Evolutionary conservation across 2,797 vertebrate species (phyloP).

Genomic region (Moxostoma hubbsi): DNA sequence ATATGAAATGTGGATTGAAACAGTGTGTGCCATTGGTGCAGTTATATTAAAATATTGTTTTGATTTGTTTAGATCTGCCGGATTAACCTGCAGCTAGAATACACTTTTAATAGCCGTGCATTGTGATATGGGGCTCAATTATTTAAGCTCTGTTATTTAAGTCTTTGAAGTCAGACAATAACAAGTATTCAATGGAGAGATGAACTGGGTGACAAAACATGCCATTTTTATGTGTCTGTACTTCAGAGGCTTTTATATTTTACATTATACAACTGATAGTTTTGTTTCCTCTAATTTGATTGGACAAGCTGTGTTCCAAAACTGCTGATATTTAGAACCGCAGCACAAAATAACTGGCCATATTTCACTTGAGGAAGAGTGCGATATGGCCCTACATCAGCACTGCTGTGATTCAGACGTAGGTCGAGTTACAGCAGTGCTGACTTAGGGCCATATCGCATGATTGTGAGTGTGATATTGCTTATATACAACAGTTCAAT

Average conservation of each 20-base stretch:
- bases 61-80: slow-evolving; percentile 64
- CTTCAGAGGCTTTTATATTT: slow-evolving; percentile 28
- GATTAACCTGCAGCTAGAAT: slow-evolving; percentile 72
- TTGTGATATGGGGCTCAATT: slow-evolving; percentile 69
- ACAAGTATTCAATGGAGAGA: slow-evolving; percentile 57
- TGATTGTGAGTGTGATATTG: too few species aligned
- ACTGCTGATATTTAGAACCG: too few species aligned
- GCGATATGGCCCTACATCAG: too few species aligned
- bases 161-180: slow-evolving; percentile 71
- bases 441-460: too few species aligned
- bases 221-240: slow-evolving; percentile 29
- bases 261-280: neutral
- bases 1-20: slow-evolving; percentile 63
- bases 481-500: too few species aligned
- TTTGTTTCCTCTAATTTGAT: too few species aligned
- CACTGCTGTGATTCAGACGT: too few species aligned
- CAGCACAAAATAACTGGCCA: too few species aligned
- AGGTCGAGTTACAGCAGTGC: too few species aligned
- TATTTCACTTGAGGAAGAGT: too few species aligned
- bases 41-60: slow-evolving; percentile 71
- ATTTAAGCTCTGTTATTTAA: slow-evolving; percentile 74
- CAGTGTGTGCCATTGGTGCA: slow-evolving; percentile 58
- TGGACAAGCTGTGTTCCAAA: too few species aligned
- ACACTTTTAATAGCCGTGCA: slow-evolving; percentile 65
- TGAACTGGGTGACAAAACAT: slow-evolving; percentile 51